Evolutionary conservation across 2,888 invertebrate genomes (phyloP), one percentile per base, ranked within the genome.

Genomic region (Minunthozetes semirufus): DNA sequence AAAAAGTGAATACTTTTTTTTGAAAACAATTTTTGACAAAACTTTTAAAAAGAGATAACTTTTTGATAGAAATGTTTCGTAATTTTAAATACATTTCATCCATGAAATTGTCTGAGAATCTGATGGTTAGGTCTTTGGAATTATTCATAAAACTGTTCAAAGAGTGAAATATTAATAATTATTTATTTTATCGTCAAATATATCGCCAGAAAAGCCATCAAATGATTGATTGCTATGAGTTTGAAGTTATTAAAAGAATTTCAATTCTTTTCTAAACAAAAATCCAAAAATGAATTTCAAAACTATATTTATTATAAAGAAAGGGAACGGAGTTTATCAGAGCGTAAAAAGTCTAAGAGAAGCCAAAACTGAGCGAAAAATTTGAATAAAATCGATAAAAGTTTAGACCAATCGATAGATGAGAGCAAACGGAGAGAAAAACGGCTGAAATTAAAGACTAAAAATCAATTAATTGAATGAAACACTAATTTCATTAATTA

Each of bases 141-240:
- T n/a, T n/a, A n/a, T n/a, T n/a, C n/a, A n/a, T n/a, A n/a, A n/a
- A n/a, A n/a, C n/a, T n/a, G n/a, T n/a, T 48, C 15, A 15, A 48
- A 48, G 17, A 48, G n/a, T 22, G n/a, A 48, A 48, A 48, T 11
- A 53, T 53, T 27, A 61, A 27, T 61, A 61, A 27, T 61, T 61
- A 61, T 61, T 29, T 61, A 61, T 17, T 61, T 11, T 61, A 61
- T 61, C 13, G 27, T 27, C 61, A 61, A 11, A 27, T 29, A 5
- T 11, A 53, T 5, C 53, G 53, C 15, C n/a, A n/a, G n/a, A n/a
- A n/a, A n/a, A n/a, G n/a, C n/a, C n/a, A n/a, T 11, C 13, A 61
- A 61, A 61, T 61, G 61, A 61, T 61, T 61, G 61, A 61, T 61
- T 61, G 61, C 61, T 61, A 22, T 22, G 17, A 27, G 17, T 61